Conservation (phyloP, 2,113 vertebrate genomes). For the Trachemys scripta region DNA sequence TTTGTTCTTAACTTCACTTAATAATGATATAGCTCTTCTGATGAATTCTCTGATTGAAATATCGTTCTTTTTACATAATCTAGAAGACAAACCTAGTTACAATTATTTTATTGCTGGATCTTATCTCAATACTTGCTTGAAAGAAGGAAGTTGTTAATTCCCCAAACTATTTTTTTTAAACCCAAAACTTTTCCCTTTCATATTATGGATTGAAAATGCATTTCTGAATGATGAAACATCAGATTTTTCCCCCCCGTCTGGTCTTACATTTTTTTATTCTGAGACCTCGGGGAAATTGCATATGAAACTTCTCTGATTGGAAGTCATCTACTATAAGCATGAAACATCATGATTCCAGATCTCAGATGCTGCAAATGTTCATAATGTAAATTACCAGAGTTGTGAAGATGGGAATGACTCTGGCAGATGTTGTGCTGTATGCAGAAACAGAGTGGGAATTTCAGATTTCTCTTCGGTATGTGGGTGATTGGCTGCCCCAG, state of each 20-base stretch:
- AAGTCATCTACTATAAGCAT: conserved; percentile 65
- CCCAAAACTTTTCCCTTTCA: conserved; percentile 26
- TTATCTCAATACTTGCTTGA: background rate
- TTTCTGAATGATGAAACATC: conserved; percentile 35
- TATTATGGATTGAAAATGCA: background rate
- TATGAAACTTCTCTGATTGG: conserved; percentile 65
- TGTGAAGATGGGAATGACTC: conserved; percentile 71
- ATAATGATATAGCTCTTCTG: background rate
- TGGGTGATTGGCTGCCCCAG: conserved; percentile 19
- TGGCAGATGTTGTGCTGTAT: conserved; percentile 51
- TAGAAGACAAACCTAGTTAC: conserved; percentile 28
- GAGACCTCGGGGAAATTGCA: conserved; percentile 61
- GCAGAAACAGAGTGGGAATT: conserved; percentile 64
- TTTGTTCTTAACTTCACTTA: background rate
- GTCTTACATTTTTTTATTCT: conserved; percentile 12
- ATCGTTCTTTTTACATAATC: background rate
- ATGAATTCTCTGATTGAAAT: conserved; percentile 41
- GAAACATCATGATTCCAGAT: conserved; percentile 60
- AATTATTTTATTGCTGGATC: conserved; percentile 18
- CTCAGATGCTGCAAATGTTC: conserved; percentile 72
- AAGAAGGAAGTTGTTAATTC: conserved; percentile 3
- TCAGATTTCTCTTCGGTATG: conserved; percentile 65
- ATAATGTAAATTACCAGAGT: conserved; percentile 74
- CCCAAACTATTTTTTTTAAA: background rate
- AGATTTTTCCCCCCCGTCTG: background rate